phyloP scores from a whole-genome alignment of 2,797 vertebrate species.

The Argyrosomus regius region DNA sequence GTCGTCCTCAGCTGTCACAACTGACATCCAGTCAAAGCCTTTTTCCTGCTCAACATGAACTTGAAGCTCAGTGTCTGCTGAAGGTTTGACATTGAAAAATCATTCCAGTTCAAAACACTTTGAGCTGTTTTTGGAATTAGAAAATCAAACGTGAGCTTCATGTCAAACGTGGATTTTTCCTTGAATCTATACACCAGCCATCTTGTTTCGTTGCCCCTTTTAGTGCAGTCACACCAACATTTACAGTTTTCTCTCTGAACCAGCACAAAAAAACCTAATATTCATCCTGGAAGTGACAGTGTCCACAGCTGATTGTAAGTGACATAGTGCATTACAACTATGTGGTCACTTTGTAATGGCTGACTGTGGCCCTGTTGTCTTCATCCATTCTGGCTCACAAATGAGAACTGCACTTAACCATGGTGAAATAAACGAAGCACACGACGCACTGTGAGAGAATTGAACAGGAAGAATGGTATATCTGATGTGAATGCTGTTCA shows the following conservation, averaged over 20 bases:
- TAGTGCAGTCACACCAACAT: too few species aligned
- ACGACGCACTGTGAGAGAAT: background rate
- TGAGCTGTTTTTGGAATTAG: background rate
- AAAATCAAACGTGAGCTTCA: background rate
- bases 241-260: background rate
- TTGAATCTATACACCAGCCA: background rate
- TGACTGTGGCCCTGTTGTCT: too few species aligned
- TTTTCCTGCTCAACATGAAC: background rate
- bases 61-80: background rate
- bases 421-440: background rate
- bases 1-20: too few species aligned
- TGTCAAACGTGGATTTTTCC: too few species aligned
- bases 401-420: too few species aligned
- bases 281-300: too few species aligned
- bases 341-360: background rate
- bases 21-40: too few species aligned
- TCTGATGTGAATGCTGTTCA: background rate
- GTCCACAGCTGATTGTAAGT: background rate
- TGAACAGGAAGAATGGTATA: background rate
- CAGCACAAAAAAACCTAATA: background rate
- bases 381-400: too few species aligned
- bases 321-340: background rate
- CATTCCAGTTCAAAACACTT: background rate
- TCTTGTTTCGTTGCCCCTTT: background rate
- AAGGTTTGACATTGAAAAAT: background rate